Percentiles rank a stretch among this genome's conserved stretches.
Conservation (phyloP, 1,140 invertebrate genomes). For the Pogonus chalceus region DNA sequence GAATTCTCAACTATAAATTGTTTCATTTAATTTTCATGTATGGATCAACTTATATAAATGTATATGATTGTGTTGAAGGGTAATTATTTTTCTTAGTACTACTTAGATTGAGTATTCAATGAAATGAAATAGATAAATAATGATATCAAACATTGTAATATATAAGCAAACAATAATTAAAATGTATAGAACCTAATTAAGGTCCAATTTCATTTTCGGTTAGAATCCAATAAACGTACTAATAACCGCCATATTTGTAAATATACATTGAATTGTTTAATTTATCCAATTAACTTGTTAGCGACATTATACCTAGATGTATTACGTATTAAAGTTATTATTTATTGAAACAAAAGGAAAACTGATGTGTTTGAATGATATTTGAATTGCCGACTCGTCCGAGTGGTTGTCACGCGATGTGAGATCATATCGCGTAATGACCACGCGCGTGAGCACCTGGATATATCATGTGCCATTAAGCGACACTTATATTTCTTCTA, state of each 20-base stretch:
- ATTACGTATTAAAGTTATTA: constrained; percentile 2
- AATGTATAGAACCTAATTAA: no score
- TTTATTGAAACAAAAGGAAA: constrained; percentile 5
- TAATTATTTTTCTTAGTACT: no score
- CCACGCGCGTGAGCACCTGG: background rate
- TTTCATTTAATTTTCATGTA: no score
- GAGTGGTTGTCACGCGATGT: background rate
- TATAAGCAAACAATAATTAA: no score
- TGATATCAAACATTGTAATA: no score
- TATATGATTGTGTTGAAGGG: no score
- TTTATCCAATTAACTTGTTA: constrained; percentile 2
- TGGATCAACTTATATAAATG: no score
- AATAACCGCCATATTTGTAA: background rate
- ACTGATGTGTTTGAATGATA: background rate
- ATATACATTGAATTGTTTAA: background rate
- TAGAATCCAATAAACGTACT: background rate
- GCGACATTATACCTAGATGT: constrained; percentile 2
- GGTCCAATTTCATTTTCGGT: no score
- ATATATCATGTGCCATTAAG: background rate
- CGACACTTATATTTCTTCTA: no score
- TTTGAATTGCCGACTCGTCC: background rate
- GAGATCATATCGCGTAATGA: background rate
- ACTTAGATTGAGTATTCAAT: no score
- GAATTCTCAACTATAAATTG: no score
- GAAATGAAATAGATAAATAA: no score